A percentile compares a stretch with the other conserved stretches of the same genome.
Evolutionary conservation across 2,113 vertebrate species (phyloP).

Genomic region (Podarcis cretensis): DNA sequence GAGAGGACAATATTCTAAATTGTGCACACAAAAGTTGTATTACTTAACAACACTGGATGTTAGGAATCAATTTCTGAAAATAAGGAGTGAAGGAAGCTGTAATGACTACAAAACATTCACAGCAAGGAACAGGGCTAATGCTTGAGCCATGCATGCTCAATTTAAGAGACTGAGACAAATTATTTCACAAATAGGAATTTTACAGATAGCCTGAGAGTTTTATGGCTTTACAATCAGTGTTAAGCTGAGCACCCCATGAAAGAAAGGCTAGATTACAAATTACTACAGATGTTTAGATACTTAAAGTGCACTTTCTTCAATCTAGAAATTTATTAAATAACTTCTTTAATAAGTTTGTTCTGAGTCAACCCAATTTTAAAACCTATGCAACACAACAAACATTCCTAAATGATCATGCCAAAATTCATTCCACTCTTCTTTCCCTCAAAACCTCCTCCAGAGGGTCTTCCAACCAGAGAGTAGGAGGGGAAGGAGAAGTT

Average conservation of each 20-base stretch:
- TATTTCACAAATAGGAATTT: not conserved
- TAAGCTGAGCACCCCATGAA: not conserved
- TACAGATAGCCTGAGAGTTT: not conserved
- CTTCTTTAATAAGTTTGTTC: not conserved
- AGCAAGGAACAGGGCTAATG: not conserved
- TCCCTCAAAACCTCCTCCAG: too few relatives aligned
- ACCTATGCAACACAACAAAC: not conserved
- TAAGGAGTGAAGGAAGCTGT: not conserved
- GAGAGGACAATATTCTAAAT: conserved; percentile 92
- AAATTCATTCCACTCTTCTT: not conserved
- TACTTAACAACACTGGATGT: not conserved
- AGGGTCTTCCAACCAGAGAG: too few relatives aligned
- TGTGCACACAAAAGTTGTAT: conserved; percentile 4
- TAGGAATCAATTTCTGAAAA: not conserved
- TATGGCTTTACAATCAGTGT: not conserved
- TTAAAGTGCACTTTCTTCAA: not conserved
- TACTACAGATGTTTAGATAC: not conserved
- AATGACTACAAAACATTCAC: not conserved
- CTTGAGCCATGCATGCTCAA: not conserved
- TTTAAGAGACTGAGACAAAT: not conserved
- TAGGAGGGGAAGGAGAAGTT: too few relatives aligned
- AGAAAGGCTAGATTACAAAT: not conserved
- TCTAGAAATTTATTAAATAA: not conserved
- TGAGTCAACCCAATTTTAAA: not conserved
- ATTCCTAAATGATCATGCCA: not conserved